Evolutionary conservation across 1,140 invertebrate species (phyloP).

Genomic region (Drosophila eugracilis): DNA sequence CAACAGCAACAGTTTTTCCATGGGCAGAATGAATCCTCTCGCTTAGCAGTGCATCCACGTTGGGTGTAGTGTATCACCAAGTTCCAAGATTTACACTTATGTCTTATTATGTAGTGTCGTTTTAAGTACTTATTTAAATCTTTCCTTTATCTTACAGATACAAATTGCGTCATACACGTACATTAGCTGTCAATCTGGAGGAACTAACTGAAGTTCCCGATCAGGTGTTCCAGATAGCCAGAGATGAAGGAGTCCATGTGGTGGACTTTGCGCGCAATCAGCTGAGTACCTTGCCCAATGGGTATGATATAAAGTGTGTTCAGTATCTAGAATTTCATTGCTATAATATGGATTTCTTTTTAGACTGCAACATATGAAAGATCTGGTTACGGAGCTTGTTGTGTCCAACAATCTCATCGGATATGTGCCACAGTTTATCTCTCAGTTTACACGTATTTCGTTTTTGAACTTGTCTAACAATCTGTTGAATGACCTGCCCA

Average conservation of each 20-base stretch:
- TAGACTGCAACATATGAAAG: slow-evolving; percentile 46
- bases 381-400: slow-evolving; percentile 73
- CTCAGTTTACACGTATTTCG: slow-evolving; percentile 88
- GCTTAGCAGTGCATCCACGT: slow-evolving; percentile 42
- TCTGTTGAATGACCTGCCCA: slow-evolving; percentile 88
- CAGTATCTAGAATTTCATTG: not conserved
- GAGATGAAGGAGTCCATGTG: slow-evolving; percentile 89
- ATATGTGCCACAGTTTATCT: slow-evolving; percentile 88
- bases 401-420: slow-evolving; percentile 87
- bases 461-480: slow-evolving; percentile 93
- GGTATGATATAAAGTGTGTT: slow-evolving; percentile 85
- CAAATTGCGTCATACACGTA: slow-evolving; percentile 89
- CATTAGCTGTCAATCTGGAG: slow-evolving; percentile 89
- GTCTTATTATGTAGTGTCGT: not conserved
- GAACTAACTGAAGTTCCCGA: slow-evolving; percentile 88
- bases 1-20: slow-evolving; percentile 13
- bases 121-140: slow-evolving; percentile 23
- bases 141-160: slow-evolving; percentile 86
- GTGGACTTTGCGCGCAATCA: slow-evolving; percentile 94
- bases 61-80: slow-evolving; percentile 75
- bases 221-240: slow-evolving; percentile 89
- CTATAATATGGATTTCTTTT: not conserved
- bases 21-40: not conserved
- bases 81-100: slow-evolving; percentile 14
- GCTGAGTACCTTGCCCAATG: slow-evolving; percentile 88